Percentiles rank a stretch among this genome's conserved stretches.
Conservation (phyloP, 2,113 vertebrate species). For the Crotalus horridus region DNA sequence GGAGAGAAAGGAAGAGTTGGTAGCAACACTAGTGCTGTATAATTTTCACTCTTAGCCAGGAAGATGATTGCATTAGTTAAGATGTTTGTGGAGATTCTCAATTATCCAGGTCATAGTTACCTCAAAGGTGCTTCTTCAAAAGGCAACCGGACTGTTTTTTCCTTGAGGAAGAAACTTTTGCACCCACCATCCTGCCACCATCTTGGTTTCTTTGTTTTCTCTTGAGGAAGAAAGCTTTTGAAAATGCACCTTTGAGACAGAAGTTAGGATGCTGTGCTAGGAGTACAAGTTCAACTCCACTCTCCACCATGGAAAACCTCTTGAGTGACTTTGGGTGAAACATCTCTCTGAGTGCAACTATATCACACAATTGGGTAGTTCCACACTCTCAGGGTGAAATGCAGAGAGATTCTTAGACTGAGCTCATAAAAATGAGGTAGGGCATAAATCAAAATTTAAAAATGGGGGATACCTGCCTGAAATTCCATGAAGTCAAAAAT, state of each 20-base stretch:
- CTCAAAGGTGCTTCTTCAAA: neutral
- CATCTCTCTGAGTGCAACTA: neutral
- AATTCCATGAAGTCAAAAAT: neutral
- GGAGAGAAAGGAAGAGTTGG: neutral
- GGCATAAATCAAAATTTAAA: neutral
- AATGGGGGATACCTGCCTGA: neutral
- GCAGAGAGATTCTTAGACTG: neutral
- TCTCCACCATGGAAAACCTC: neutral
- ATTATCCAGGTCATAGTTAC: too few relatives aligned
- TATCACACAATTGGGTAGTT: neutral
- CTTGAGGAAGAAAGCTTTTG: too few relatives aligned
- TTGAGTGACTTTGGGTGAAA: neutral
- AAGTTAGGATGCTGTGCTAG: neutral
- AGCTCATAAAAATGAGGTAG: neutral
- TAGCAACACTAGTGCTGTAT: neutral
- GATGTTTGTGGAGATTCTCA: neutral
- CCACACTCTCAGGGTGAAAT: neutral
- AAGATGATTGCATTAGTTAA: neutral
- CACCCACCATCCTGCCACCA: too few relatives aligned
- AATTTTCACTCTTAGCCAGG: neutral
- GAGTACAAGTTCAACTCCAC: neutral
- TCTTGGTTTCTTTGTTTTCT: too few relatives aligned
- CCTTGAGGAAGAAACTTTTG: neutral
- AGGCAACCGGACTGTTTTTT: neutral
- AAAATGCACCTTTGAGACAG: neutral